phyloP scores from a whole-genome alignment of 2,797 vertebrate species.

The Takifugu ocellatus region DNA sequence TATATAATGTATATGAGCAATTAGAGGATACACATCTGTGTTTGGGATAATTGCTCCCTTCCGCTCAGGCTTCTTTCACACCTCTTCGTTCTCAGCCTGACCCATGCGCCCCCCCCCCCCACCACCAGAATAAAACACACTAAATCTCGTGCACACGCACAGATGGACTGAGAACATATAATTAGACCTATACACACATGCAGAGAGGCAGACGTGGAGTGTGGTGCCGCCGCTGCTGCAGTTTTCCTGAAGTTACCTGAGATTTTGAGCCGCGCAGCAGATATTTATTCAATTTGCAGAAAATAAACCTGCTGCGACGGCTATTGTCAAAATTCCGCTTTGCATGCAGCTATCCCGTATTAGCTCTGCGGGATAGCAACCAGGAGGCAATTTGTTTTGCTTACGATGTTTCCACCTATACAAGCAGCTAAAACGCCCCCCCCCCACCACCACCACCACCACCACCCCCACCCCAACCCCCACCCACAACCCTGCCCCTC shows the following conservation, averaged over 20 bases:
- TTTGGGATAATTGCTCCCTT: no score
- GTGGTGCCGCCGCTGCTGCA: conserved; percentile 27
- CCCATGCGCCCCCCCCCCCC: no score
- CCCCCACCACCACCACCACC: no score
- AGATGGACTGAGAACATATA: conserved; percentile 19
- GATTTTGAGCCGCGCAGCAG: conserved; percentile 59
- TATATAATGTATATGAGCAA: no score
- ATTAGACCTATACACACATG: neutral
- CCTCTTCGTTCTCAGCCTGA: conserved; percentile 29
- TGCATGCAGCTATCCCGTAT: conserved; percentile 49
- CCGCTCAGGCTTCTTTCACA: conserved; percentile 8
- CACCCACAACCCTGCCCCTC: neutral
- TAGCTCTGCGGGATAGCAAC: conserved; percentile 56
- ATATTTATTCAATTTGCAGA: conserved; percentile 61
- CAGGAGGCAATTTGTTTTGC: conserved; percentile 65
- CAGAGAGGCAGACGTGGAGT: neutral
- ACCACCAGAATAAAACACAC: no score
- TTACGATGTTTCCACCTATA: conserved; percentile 44
- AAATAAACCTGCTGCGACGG: conserved; percentile 54
- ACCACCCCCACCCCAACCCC: neutral
- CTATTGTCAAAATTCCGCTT: conserved; percentile 46
- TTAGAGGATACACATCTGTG: no score
- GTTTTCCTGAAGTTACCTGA: conserved; percentile 53
- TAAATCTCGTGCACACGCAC: conserved; percentile 1
- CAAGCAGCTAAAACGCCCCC: conserved; percentile 22